Evolutionary conservation across 2,888 invertebrate genomes (phyloP).

Genomic region (Drosophila heteroneura): DNA sequence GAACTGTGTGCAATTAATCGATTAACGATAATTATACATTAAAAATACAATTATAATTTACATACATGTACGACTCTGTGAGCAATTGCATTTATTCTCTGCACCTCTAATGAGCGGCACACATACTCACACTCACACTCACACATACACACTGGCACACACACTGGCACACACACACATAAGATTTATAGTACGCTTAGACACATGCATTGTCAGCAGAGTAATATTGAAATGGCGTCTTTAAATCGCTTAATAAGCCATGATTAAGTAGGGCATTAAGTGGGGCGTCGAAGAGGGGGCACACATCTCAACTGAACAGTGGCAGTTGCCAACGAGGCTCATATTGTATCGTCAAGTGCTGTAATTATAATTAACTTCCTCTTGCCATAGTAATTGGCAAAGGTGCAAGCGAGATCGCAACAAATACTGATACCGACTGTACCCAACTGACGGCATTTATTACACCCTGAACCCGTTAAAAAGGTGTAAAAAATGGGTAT

Average conservation of each 20-base stretch:
- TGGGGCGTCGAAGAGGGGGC: constrained; percentile 2
- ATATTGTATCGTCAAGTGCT: constrained; percentile 44
- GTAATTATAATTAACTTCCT: constrained; percentile 41
- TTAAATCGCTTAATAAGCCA: constrained; percentile 64
- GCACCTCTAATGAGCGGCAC: constrained; percentile 58
- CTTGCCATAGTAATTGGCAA: constrained; percentile 21
- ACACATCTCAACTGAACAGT: not conserved
- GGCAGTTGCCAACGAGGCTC: constrained; percentile 34
- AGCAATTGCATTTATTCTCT: constrained; percentile 11
- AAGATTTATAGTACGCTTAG: not conserved
- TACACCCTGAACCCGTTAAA: not conserved
- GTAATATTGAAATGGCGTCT: constrained; percentile 69
- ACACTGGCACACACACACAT: constrained; percentile 16
- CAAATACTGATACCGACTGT: constrained; percentile 36
- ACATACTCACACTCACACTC: not conserved
- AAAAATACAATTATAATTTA: constrained; percentile 58
- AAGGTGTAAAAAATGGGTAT: not conserved
- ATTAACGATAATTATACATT: constrained; percentile 49
- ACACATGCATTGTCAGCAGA: constrained; percentile 35
- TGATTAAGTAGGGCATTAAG: constrained; percentile 58
- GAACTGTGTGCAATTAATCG: constrained; percentile 38
- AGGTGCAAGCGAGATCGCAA: constrained; percentile 46
- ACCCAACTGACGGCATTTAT: constrained; percentile 27
- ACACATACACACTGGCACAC: not conserved
- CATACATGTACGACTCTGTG: constrained; percentile 44